Conservation (phyloP, 2,797 vertebrate species). For the Sebastiscus albofasciatus region DNA sequence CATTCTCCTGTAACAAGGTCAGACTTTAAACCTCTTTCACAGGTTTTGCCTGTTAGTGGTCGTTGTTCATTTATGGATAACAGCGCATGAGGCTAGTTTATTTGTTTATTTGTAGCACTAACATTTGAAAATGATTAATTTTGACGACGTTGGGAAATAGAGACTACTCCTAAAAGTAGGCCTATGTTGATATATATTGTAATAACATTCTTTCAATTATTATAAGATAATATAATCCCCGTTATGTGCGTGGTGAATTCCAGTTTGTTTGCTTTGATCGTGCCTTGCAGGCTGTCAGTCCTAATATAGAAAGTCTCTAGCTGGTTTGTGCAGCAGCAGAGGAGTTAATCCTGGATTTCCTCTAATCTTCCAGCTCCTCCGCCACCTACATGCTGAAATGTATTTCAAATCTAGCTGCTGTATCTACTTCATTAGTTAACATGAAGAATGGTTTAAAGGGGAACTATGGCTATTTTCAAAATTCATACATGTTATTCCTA, state of each 20-base stretch:
- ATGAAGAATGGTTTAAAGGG: not conserved
- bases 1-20: constrained; percentile 35
- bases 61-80: not conserved
- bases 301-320: constrained; percentile 44
- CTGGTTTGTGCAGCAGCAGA: constrained; percentile 25
- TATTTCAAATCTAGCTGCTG: not conserved
- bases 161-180: not conserved
- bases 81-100: not conserved
- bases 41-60: not conserved
- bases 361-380: constrained; percentile 60
- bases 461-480: too few species aligned
- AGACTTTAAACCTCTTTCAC: not conserved
- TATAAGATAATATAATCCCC: not conserved
- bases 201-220: not conserved
- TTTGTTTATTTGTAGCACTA: not conserved
- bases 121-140: not conserved
- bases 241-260: not conserved
- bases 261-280: constrained; percentile 33
- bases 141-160: not conserved
- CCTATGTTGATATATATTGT: not conserved
- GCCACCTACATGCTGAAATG: not conserved
- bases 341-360: constrained; percentile 74
- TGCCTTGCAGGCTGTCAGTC: constrained; percentile 18
- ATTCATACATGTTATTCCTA: too few species aligned
- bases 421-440: constrained; percentile 52